Percentiles rank a stretch among this genome's conserved stretches.
These are phyloP conservation scores for Gobionotothen gibberifrons DNA, from an alignment of 2,797 vertebrate genomes.

Conservation along the genomic window DNA sequence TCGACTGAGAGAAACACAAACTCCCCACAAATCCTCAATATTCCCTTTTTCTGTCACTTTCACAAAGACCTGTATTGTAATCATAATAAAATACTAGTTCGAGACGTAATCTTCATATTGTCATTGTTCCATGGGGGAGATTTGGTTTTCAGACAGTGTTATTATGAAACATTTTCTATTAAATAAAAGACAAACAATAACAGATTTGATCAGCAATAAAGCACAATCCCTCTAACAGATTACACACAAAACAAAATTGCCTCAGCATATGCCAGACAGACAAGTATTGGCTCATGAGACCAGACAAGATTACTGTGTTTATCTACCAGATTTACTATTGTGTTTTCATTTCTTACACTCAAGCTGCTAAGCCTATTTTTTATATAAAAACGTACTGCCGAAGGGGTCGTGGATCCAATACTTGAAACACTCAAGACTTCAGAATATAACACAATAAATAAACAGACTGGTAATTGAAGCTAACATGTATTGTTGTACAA, in stretches of 20 bases:
- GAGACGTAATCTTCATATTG: not conserved
- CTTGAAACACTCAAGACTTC: too few species aligned
- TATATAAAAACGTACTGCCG: not conserved
- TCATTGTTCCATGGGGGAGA: slow-evolving; percentile 1
- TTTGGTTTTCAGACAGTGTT: not conserved
- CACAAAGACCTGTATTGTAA: not conserved
- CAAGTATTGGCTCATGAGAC: not conserved
- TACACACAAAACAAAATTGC: not conserved
- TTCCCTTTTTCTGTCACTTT: not conserved
- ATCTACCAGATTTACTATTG: not conserved
- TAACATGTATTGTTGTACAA: too few species aligned
- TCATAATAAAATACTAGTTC: not conserved
- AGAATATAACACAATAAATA: too few species aligned
- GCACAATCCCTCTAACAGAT: not conserved
- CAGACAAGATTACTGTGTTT: not conserved
- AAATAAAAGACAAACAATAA: slow-evolving; percentile 7
- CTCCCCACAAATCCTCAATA: not conserved
- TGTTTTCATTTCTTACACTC: slow-evolving; percentile 5
- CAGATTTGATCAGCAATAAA: slow-evolving; percentile 5
- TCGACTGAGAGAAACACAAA: not conserved
- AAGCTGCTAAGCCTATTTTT: not conserved
- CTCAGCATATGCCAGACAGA: not conserved
- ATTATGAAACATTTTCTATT: not conserved
- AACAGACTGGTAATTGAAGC: too few species aligned
- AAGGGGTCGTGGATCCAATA: not conserved